Conservation (phyloP, 1,140 invertebrate species). For the Anastatus disparis region DNA sequence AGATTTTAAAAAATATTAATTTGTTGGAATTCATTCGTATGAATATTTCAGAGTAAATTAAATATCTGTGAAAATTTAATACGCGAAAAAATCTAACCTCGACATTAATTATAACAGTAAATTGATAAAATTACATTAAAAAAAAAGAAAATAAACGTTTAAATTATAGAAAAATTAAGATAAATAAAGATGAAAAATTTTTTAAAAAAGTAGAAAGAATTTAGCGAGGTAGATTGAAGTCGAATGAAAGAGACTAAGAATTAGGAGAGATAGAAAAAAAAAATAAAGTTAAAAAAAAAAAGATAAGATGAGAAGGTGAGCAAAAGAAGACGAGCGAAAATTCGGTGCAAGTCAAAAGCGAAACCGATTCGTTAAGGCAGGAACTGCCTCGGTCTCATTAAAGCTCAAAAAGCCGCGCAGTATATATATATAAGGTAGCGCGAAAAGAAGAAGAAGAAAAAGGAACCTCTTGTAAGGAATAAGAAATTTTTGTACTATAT, state of each 20-base stretch:
- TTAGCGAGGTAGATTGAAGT: not conserved
- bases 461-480: not conserved
- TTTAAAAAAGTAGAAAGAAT: not conserved
- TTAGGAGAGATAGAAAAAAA: slow-evolving; percentile 28
- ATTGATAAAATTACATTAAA: no score
- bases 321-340: slow-evolving; percentile 16
- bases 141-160: slow-evolving; percentile 2
- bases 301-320: slow-evolving; percentile 21
- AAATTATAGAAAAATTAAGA: slow-evolving; percentile 41
- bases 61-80: no score
- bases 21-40: no score
- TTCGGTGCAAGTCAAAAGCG: not conserved
- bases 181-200: not conserved
- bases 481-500: slow-evolving; percentile 21
- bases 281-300: not conserved
- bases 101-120: no score
- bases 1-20: no score
- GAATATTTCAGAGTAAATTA: no score
- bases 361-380: slow-evolving; percentile 11
- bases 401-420: slow-evolving; percentile 5
- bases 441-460: no score
- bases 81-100: no score
- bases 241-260: slow-evolving; percentile 32
- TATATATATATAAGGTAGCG: no score
- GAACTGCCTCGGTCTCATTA: slow-evolving; percentile 10